Evolutionary conservation across 2,888 invertebrate genomes (phyloP).

Genomic region (Mongoloraphidia duomilia): DNA sequence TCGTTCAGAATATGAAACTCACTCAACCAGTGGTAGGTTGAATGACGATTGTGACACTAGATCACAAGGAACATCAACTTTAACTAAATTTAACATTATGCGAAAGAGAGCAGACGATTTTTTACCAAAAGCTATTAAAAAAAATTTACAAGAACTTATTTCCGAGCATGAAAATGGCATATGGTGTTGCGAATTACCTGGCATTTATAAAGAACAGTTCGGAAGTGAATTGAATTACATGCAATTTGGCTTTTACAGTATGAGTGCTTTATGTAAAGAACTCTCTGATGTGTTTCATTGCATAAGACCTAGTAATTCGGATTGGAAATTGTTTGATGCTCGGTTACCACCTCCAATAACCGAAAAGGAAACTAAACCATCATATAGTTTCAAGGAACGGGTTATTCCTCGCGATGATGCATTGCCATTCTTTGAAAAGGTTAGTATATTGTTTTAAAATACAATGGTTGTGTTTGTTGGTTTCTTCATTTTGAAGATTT

Average conservation of each 20-base stretch:
- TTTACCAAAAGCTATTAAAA: neutral
- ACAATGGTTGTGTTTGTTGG: no score
- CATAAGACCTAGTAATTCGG: neutral
- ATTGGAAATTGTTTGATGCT: constrained; percentile 5
- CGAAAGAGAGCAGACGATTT: neutral
- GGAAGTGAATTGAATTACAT: neutral
- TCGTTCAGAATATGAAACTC: no score
- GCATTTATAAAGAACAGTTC: neutral
- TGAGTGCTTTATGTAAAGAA: neutral
- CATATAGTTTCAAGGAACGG: no score
- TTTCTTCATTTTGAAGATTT: no score
- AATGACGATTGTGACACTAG: no score
- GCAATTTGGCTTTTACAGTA: neutral
- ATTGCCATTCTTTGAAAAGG: no score
- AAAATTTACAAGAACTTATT: constrained; percentile 1
- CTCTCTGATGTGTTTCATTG: constrained; percentile 1
- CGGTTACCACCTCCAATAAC: neutral
- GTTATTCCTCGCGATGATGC: no score
- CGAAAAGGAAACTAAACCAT: neutral
- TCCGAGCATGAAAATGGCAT: neutral
- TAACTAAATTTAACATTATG: no score
- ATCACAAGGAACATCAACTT: no score
- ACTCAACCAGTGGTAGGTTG: no score
- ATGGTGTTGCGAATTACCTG: constrained; percentile 3
- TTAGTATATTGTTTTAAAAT: neutral